Base-by-base conservation (phyloP, 2,113 vertebrate species). In the Tyto alba region DNA sequence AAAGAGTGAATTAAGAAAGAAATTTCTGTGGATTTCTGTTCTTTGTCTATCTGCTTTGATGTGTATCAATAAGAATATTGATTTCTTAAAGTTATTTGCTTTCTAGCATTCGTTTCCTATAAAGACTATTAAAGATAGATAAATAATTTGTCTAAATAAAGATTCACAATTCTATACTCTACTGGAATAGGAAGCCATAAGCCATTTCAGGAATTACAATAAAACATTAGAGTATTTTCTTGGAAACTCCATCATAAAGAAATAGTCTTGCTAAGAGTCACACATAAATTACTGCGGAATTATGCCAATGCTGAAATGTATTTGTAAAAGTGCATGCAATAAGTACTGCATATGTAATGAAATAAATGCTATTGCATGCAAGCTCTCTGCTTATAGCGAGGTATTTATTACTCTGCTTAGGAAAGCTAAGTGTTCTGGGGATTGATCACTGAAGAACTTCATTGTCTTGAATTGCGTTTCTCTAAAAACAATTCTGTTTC, bases 341-440 rank as follows among this genome's bases (percentile, higher is more conserved):
- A 96, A 96, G 66, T 94, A n/a, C 75, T 97, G 93, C 89, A 85
- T 89, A 92, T 71, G 41, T 96, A 97, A 97, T 97, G 92, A 93
- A 96, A 97, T 94, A 89, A 94, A 97, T 90, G 82, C 55, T 95
- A 77, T 55, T 90, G 64, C 74, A 94, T 29, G 30, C 81, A 93
- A 75, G 64, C 87, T 94, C 47, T 88, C 64, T 94, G 57, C 56
- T 95, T 88, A 62, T 68, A 75, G 62, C 72, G 94, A 94, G 88
- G 57, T 90, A 90, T 96, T 97, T 97, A 96, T 97, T 95, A 90
- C 84, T 95, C 67, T 64, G n/a, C 50, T 88, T 96, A 63, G 68
- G 47, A 68, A 89, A 96, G 84, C 77, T 95, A 91, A 96, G 81
- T 90, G 89, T 95, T 96, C 92, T 94, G 94, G 56, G 68, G 73